Conservation (phyloP, 1,140 invertebrate genomes). For the Cryptotermes secundus region DNA sequence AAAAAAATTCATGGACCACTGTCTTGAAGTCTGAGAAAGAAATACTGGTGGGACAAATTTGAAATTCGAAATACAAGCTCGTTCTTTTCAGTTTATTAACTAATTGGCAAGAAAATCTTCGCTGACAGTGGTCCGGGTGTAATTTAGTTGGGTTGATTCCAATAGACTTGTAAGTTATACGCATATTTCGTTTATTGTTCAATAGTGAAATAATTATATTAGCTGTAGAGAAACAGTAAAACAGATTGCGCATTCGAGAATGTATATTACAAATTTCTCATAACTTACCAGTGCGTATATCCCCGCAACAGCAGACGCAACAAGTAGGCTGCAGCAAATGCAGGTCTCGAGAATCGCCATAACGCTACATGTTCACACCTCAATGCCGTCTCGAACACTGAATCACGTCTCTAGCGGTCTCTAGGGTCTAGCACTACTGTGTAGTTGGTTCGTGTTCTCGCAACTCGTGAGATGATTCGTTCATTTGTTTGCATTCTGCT, state of each 20-base stretch:
- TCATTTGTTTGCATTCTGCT: background rate
- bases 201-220: background rate
- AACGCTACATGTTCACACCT: background rate
- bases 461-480: background rate
- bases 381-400: background rate
- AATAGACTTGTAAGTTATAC: background rate
- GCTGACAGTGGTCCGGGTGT: background rate
- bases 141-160: background rate
- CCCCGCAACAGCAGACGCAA: conserved; percentile 30
- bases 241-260: background rate
- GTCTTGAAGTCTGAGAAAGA: background rate
- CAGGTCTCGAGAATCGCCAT: conserved; percentile 34
- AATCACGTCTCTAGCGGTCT: background rate
- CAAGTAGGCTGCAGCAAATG: conserved; percentile 33
- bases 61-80: background rate
- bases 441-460: too few species aligned
- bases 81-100: too few species aligned
- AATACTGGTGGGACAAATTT: background rate
- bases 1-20: too few species aligned
- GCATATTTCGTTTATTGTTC: background rate
- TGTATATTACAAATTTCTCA: too few species aligned
- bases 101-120: too few species aligned
- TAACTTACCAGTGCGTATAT: conserved; percentile 34
- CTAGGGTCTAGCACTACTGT: too few species aligned
- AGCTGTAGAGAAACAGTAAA: background rate